Base-by-base conservation (phyloP, 2,888 invertebrate genomes). In the Tinea semifulvella region DNA sequence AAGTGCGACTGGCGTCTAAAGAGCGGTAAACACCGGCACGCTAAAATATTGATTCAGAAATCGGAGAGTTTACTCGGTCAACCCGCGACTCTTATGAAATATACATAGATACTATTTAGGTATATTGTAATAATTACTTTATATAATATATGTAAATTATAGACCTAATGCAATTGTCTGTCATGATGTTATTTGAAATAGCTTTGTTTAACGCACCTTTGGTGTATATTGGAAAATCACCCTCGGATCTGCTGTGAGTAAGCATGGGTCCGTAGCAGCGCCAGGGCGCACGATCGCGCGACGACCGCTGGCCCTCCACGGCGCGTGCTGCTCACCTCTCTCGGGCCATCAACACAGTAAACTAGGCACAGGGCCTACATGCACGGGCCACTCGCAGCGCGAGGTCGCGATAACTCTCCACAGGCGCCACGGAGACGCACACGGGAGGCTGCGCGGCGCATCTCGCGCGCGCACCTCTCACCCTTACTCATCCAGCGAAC, bases 211-310 rank as follows among this genome's bases (percentile, higher is more conserved):
- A 36, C 36, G 79, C 84, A 91, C 91, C 91, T 89, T 86, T 86
- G 57, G 87, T 83, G 74, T 90, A 90, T 72, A 90, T 86, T 61
- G 91, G 91, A 77, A 91, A 91, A 76, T 91, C 91, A 63, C 91
- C 90, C 68, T 91, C 91, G 70, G 91, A 91, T 76, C 90, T 89
- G 68, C 91, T 91, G 81, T 91, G 91, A 54, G 90, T 91, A 67
- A 91, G 84, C 88, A 91, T 91, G 67, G 87, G 85, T 70, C 85
- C 87, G 70, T 85, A 85, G 67, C 85, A 85, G 69, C 85, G 84
- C 64, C 85, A 84, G 64, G 84, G 72, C 71, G 79, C 73, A 57
- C 67, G 73, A 60, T 75, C 74, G 59, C 72, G 76, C 63, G 64
- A 70, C 65, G 68, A 69, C 63, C 81, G 82, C 62, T 69, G 77